A percentile compares a stretch with the other conserved stretches of the same genome.
These are phyloP conservation scores for Echinometra lucunter DNA, from an alignment of 53 echinoderm and acorn worm species.

Conservation along the genomic window DNA sequence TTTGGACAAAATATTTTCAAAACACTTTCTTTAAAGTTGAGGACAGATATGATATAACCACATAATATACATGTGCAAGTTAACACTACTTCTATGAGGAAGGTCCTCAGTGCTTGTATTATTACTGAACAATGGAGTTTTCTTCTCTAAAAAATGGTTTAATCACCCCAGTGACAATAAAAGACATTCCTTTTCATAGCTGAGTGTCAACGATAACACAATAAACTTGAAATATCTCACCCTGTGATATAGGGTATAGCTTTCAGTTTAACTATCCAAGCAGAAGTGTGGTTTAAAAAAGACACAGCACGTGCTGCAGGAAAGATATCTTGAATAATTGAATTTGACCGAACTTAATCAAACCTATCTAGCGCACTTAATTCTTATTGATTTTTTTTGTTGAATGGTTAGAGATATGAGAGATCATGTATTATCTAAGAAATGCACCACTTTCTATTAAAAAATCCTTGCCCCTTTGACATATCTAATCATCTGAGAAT, in stretches of 20 bases:
- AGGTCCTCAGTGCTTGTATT: too few species aligned
- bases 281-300: not conserved
- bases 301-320: not conserved
- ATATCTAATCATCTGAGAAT: not conserved
- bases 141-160: too few species aligned
- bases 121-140: too few species aligned
- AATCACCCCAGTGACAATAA: not conserved
- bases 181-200: not conserved
- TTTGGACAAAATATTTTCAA: too few species aligned
- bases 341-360: not conserved
- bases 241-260: not conserved
- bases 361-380: constrained; percentile 4
- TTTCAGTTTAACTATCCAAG: not conserved
- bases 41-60: too few species aligned
- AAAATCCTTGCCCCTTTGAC: not conserved
- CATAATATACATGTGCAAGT: too few species aligned
- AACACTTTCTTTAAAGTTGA: too few species aligned
- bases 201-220: not conserved
- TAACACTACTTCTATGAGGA: too few species aligned
- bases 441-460: not conserved
- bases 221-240: not conserved
- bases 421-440: not conserved
- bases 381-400: not conserved
- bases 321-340: not conserved
- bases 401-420: not conserved